Evolutionary conservation across 2,888 invertebrate species (phyloP), one percentile per base, ranked within the genome.

Genomic region (Aphrophora alni): DNA sequence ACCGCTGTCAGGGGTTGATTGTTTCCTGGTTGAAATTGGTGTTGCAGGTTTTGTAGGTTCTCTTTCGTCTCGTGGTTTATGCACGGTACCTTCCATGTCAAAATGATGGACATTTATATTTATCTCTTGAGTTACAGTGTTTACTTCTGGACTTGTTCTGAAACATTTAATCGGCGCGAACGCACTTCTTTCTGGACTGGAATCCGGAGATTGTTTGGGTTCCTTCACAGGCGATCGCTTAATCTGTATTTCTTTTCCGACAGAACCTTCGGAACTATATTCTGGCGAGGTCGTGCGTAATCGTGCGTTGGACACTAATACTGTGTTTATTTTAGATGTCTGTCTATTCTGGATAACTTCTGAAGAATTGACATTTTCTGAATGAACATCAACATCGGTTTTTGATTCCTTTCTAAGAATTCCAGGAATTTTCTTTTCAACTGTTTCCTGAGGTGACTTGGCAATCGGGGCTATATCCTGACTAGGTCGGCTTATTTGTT

Each of bases 211-310:
- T 51, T 44, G 77, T 27, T 80, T 78, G 33, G 21, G 38, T 33
- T 68, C n/a, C 27, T 74, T 70, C 24, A 78, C 38, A 38, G 68
- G 81, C 14, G 28, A 33, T 25, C 68, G 75, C 17, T 26, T 59
- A 12, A 72, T 24, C 21, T 74, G 27, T 1, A 86, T 69, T 82
- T 87, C 87, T 72, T 84, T 85, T 5, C 83, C 85, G 10, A 87
- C 83, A 12, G 87, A 87, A 0, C 86, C 87, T 82, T 86, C 87
- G 8, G 87, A 87, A 76, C 86, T 86, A 80, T 86, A 86, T 73
- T 86, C 87, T 8, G 87, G 86, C 17, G 86, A 86, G 71, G 85
- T 86, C 72, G 86, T 86, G 81, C 86, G 78, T 8, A 72, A 76
- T 27, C 21, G 59, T 59, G 59, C 59, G 21, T 59, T 59, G 10